Evolutionary conservation across 2,113 vertebrate species (phyloP).

Genomic region (Ciconia maguari): DNA sequence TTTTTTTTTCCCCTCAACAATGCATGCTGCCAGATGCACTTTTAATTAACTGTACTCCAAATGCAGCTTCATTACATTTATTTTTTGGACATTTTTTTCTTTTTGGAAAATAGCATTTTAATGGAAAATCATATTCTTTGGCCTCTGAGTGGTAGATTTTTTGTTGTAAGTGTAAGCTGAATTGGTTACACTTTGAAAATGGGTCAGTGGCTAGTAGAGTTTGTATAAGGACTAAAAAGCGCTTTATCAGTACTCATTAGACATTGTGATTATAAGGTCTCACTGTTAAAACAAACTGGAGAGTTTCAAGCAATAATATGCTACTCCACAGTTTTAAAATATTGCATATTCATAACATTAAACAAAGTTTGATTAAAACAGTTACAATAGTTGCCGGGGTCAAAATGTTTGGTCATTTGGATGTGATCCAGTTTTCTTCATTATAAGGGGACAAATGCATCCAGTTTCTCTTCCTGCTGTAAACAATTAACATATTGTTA

Average conservation of each 20-base stretch:
- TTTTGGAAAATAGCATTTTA: background rate
- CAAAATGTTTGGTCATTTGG: background rate
- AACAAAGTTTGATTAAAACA: background rate
- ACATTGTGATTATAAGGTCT: background rate
- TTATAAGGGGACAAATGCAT: background rate
- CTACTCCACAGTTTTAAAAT: background rate
- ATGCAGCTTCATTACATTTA: background rate
- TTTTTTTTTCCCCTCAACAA: background rate
- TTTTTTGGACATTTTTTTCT: background rate
- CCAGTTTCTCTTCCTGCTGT: background rate
- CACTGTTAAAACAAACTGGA: constrained; percentile 19
- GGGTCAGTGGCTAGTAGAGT: background rate
- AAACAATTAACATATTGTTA: background rate
- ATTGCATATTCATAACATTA: background rate
- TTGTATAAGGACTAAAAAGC: background rate
- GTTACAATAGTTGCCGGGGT: background rate
- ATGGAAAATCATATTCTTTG: background rate
- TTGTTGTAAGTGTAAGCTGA: background rate
- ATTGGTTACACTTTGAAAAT: background rate
- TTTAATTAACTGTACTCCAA: background rate
- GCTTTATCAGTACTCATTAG: background rate
- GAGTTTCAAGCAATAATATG: background rate
- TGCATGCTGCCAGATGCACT: background rate
- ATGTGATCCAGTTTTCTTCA: background rate
- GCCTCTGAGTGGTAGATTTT: background rate